These are phyloP conservation scores for Brassicogethes aeneus DNA, from an alignment of 2,888 invertebrate species.

Conservation along the genomic window DNA sequence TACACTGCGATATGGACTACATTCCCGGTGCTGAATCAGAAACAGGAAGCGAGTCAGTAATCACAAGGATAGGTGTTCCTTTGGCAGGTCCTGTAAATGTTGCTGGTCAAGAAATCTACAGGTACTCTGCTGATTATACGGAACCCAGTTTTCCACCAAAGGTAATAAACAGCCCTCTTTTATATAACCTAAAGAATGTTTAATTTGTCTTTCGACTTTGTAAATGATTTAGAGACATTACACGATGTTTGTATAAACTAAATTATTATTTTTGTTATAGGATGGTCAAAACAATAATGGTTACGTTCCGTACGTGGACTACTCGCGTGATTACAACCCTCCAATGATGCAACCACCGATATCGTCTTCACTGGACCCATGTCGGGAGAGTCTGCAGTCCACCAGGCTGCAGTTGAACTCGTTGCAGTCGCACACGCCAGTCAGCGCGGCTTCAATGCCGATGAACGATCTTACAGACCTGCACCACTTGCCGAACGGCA, in stretches of 20 bases:
- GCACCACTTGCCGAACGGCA: slow-evolving; percentile 35
- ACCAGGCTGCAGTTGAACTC: slow-evolving; percentile 40
- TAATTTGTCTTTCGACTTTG: slow-evolving; percentile 7
- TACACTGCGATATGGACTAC: slow-evolving; percentile 48
- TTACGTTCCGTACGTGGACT: slow-evolving; percentile 83
- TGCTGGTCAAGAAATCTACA: slow-evolving; percentile 57
- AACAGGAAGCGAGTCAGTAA: slow-evolving; percentile 47
- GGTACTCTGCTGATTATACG: slow-evolving; percentile 68
- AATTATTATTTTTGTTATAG: slow-evolving; percentile 38
- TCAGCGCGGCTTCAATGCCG: slow-evolving; percentile 30
- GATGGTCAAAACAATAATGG: slow-evolving; percentile 77
- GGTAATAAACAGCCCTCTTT: too few relatives aligned
- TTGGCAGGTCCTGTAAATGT: slow-evolving; percentile 72
- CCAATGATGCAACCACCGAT: slow-evolving; percentile 56
- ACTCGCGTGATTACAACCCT: slow-evolving; percentile 81
- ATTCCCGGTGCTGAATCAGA: slow-evolving; percentile 46
- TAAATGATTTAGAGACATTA: too few relatives aligned
- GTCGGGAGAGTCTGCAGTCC: slow-evolving; percentile 37
- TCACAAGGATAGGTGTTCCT: slow-evolving; percentile 57
- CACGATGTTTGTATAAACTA: not conserved
- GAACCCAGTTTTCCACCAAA: slow-evolving; percentile 74
- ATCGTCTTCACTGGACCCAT: slow-evolving; percentile 44
- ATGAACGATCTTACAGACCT: slow-evolving; percentile 36
- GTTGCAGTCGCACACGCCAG: slow-evolving; percentile 33
- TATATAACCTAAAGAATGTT: too few relatives aligned